Evolutionary conservation across 2,888 invertebrate species (phyloP), one percentile per base, ranked within the genome.

Genomic region (Mimas tiliae): DNA sequence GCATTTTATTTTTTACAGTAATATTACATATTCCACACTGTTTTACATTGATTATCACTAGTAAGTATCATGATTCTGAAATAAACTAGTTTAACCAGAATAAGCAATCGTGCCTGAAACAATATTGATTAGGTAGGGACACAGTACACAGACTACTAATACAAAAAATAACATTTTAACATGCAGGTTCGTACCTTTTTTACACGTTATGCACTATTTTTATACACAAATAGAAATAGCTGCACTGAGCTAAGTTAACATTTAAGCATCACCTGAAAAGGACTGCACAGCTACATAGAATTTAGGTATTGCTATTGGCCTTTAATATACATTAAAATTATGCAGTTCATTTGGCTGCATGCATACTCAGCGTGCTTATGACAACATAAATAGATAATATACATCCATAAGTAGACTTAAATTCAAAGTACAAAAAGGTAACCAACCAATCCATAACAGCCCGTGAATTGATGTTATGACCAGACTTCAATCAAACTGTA

Each of bases 321-420:
- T 38, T 7, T 42, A 19, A 19, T 42, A 42, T 34, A 12, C 6
- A 42, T 33, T 53, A n/a, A 14, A 33, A 34, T 33, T 14, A 27
- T 3, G 38, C 16, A 9, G 38, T 42, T 58, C 11, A 19, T 58
- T 38, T 42, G 38, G 58, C 42, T 38, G 42, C 58, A 58, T 42
- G 58, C 58, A 38, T 58, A 42, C 16, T 19, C 38, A 12, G 58
- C 58, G 58, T 58, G 19, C 58, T 58, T 58, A 58, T 34, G 38
- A 34, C 33, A 55, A 55, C 9, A 38, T 27, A n/a, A n/a, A 14
- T 11, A 19, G 9, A 50, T 19, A 47, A 47, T 47, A 50, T 1
- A 8, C 50, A 19, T 19, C 9, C 50, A 16, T 8, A 19, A 16
- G 50, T 58, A n/a, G 42, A 19, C 12, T 12, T 58, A 6, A 11